Percentiles rank a stretch among this genome's conserved stretches.
phyloP scores from a whole-genome alignment of 2,797 vertebrate genomes.

The Rhynchotus rufescens region DNA sequence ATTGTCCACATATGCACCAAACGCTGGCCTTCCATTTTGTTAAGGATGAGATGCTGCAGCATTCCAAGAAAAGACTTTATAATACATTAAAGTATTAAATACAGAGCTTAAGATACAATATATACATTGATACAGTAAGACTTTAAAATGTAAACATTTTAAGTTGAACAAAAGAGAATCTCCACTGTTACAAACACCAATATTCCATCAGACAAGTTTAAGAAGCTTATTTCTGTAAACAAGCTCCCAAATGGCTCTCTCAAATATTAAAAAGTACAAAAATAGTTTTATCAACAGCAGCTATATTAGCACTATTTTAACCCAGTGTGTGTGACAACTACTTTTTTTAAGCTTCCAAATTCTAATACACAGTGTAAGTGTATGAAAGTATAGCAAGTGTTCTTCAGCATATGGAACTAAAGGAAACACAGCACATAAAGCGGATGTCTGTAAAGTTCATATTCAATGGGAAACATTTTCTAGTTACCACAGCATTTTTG shows the following conservation, averaged over 20 bases:
- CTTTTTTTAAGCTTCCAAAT: conserved; percentile 22
- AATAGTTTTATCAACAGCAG: not conserved
- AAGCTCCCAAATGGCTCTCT: conserved; percentile 32
- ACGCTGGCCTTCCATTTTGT: not conserved
- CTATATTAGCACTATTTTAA: not conserved
- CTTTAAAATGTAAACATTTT: conserved; percentile 39
- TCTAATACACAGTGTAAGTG: not conserved
- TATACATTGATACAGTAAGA: conserved; percentile 51
- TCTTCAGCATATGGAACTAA: not conserved
- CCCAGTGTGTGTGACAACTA: not conserved
- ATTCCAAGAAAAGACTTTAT: conserved; percentile 40
- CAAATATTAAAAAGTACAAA: conserved; percentile 31
- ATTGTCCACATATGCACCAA: conserved; percentile 44
- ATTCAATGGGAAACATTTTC: not conserved
- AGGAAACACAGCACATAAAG: not conserved
- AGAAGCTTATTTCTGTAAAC: conserved; percentile 12
- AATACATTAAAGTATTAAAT: conserved; percentile 40
- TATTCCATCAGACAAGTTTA: not conserved
- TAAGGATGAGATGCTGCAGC: not conserved
- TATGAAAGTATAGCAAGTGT: not conserved
- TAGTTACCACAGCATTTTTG: not conserved
- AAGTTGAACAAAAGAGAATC: conserved; percentile 6
- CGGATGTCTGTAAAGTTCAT: not conserved
- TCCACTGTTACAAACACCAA: conserved; percentile 40
- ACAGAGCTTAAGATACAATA: conserved; percentile 73